Evolutionary conservation across 1,140 invertebrate genomes (phyloP).

Genomic region (Hyles euphorbiae): DNA sequence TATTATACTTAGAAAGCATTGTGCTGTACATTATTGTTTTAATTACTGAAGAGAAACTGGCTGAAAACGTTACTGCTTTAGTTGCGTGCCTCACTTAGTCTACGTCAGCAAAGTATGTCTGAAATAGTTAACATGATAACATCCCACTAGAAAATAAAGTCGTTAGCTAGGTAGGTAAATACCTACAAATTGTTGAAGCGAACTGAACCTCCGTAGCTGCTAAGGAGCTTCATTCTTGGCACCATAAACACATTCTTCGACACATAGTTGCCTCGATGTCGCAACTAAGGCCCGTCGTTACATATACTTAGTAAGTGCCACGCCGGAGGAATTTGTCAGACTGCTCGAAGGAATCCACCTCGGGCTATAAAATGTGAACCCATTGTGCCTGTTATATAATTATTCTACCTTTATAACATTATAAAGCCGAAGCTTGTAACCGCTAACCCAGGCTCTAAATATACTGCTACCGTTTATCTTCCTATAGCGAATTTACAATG

Average conservation of each 20-base stretch:
- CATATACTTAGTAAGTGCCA: constrained; percentile 43
- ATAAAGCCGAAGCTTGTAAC: constrained; percentile 46
- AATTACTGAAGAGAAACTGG: too few species aligned
- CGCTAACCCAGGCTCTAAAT: constrained; percentile 40
- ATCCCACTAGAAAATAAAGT: constrained; percentile 17
- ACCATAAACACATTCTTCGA: constrained; percentile 70
- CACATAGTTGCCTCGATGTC: constrained; percentile 66
- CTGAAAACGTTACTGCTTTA: too few species aligned
- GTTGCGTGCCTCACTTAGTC: too few species aligned
- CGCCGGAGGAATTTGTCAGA: constrained; percentile 57
- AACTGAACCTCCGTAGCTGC: constrained; percentile 27
- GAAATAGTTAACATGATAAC: neutral
- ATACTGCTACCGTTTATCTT: constrained; percentile 41
- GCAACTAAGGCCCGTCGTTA: constrained; percentile 45
- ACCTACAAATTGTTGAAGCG: constrained; percentile 5
- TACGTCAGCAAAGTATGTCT: neutral
- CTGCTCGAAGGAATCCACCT: constrained; percentile 53
- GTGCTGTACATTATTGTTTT: too few species aligned
- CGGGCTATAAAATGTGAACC: constrained; percentile 40
- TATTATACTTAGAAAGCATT: too few species aligned
- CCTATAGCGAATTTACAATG: constrained; percentile 48
- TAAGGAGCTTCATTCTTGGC: constrained; percentile 66
- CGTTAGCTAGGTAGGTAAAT: constrained; percentile 16
- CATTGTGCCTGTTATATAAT: constrained; percentile 43
- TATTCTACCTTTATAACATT: constrained; percentile 48